Evolutionary conservation across 2,888 invertebrate genomes (phyloP).

Genomic region (Argyra leucocephala): DNA sequence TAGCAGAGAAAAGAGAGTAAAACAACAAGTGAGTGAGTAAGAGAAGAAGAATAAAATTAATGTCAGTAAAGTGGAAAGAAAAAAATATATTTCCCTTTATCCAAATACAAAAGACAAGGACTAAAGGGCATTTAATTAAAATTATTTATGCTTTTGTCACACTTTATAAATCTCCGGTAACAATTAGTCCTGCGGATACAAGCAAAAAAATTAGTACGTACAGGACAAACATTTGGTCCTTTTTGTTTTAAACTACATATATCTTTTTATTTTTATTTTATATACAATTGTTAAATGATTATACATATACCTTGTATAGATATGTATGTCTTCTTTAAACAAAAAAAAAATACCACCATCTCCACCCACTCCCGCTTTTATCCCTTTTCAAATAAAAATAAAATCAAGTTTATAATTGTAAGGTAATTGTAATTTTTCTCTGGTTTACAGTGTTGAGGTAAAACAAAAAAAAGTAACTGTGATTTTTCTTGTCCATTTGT

Average conservation of each 20-base stretch:
- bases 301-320: background rate
- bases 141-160: constrained; percentile 30
- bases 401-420: background rate
- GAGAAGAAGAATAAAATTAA: too few species aligned
- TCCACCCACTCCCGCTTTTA: too few species aligned
- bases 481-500: background rate
- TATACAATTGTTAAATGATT: background rate
- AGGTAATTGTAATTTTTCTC: background rate
- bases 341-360: background rate
- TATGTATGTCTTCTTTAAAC: background rate
- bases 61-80: background rate
- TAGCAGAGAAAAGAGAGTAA: background rate
- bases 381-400: too few species aligned
- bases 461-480: background rate
- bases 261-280: background rate
- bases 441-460: background rate
- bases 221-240: background rate
- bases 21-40: background rate
- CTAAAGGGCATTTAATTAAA: constrained; percentile 29
- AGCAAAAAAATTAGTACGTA: background rate
- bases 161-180: constrained; percentile 27
- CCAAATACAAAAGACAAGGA: constrained; percentile 17
- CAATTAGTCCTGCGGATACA: constrained; percentile 25
- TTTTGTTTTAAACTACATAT: background rate
- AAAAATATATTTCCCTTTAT: background rate